Conservation (phyloP, 2,113 vertebrate species). For the Sisor rabdophorus region DNA sequence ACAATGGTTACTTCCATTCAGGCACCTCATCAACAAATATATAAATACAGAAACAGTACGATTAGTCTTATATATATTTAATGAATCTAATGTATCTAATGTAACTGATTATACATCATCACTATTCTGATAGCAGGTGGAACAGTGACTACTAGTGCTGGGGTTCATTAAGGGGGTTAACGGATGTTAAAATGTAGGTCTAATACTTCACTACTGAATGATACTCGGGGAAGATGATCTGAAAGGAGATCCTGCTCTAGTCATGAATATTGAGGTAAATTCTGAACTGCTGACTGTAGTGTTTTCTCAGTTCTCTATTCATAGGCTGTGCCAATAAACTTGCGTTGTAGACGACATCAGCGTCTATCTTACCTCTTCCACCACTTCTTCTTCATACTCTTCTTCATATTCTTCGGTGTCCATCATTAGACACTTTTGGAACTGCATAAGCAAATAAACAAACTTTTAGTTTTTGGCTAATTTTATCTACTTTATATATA, state of each 20-base stretch:
- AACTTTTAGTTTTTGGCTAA: constrained; percentile 16
- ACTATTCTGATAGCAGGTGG: neutral
- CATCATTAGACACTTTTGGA: constrained; percentile 61
- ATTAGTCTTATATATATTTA: neutral
- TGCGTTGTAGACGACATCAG: constrained; percentile 16
- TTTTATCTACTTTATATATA: neutral
- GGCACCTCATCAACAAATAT: neutral
- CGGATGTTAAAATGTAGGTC: neutral
- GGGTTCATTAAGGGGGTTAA: neutral
- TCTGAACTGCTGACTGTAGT: constrained; percentile 68
- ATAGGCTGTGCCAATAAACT: constrained; percentile 52
- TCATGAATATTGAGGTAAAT: constrained; percentile 48
- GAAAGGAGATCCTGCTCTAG: constrained; percentile 62
- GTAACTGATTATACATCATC: neutral
- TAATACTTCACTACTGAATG: constrained; percentile 17
- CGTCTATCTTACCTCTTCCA: constrained; percentile 76
- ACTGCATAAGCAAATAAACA: constrained; percentile 58
- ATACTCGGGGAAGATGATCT: constrained; percentile 48
- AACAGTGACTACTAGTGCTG: neutral
- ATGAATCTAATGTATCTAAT: neutral
- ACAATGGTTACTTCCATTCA: constrained; percentile 50
- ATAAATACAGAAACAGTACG: neutral
- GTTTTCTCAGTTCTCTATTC: constrained; percentile 63
- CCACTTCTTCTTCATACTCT: constrained; percentile 56
- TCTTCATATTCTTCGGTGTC: constrained; percentile 62